Conservation (phyloP, 2,888 invertebrate species). For the Oxyscelio sp. region DNA sequence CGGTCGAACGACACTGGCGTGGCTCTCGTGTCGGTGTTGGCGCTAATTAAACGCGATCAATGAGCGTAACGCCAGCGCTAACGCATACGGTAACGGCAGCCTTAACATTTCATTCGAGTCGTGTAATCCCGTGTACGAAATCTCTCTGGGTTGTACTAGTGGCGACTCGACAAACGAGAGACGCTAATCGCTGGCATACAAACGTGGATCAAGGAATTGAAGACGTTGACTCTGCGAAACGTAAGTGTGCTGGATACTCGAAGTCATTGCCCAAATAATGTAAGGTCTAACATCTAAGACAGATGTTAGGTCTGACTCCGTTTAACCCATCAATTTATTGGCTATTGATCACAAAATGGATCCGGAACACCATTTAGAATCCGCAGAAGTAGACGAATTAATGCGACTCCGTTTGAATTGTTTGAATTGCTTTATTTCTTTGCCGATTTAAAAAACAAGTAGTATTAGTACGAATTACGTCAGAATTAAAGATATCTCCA, state of each 20-base stretch:
- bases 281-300: slow-evolving; percentile 1
- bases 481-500: too few species aligned
- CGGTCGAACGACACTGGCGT: slow-evolving; percentile 77
- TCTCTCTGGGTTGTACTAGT: slow-evolving; percentile 48
- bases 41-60: slow-evolving; percentile 85
- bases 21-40: slow-evolving; percentile 73
- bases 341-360: neutral
- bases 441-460: neutral
- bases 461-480: neutral
- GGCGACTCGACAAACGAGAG: slow-evolving; percentile 62
- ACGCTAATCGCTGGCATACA: slow-evolving; percentile 55
- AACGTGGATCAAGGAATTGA: slow-evolving; percentile 39
- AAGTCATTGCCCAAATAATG: slow-evolving; percentile 12
- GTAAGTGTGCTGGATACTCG: neutral
- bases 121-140: slow-evolving; percentile 76
- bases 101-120: slow-evolving; percentile 75
- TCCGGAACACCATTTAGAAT: neutral
- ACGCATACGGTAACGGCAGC: slow-evolving; percentile 71
- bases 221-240: slow-evolving; percentile 26
- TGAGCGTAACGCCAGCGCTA: slow-evolving; percentile 80
- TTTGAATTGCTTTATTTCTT: too few species aligned
- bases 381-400: too few species aligned
- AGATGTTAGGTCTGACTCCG: slow-evolving; percentile 4
- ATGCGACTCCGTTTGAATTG: neutral
- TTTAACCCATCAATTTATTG: slow-evolving; percentile 11